Evolutionary conservation across 2,113 vertebrate species (phyloP), one percentile per base, ranked within the genome.

Genomic region (Sander vitreus): DNA sequence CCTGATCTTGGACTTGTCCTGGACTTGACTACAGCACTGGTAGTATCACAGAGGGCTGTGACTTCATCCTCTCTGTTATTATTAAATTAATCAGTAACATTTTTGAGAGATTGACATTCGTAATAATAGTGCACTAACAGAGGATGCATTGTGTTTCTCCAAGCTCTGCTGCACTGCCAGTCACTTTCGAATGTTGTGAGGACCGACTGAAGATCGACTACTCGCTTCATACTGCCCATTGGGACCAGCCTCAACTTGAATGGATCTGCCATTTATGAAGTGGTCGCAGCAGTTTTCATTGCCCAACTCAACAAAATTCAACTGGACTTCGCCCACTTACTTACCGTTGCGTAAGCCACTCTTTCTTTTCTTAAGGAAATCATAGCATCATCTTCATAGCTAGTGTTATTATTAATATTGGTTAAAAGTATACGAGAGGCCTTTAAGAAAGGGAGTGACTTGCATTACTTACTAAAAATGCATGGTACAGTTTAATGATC

Each of bases 221-320:
- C 27, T 27, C 4, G 1, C 48, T 78, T 74, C 30, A 64, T 86
- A 43, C 64, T 82, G 57, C 74, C 69, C 53, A 58, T 82, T 6
- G 63, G 63, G 2, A 82, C 59, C 43, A 78, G 45, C 33, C n/a
- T 68, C 50, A 69, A 39, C 65, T 59, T 51, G 74, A 16, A 74
- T 27, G 69, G 79, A 11, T 69, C 74, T 3, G 74, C 64, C 14
- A 43, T 78, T 23, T 82, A 78, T 16, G 62, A 86, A 36, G 30
- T 63, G 54, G 51, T 60, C 0, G 63, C 50, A 0, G 62, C 21
- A 0, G 1, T 86, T 45, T 82, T 81, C 50, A 69, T 86, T 6
- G 47, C 57, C 0, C 62, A 86, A 14, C 30, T 86, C 45, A 73
- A 43, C 50, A 0, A 55, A 43, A 54, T 71, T 30, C 1, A 2